These are phyloP conservation scores for Crocodylus rhombifer DNA, from an alignment of 2,797 vertebrate species.

Conservation along the genomic window DNA sequence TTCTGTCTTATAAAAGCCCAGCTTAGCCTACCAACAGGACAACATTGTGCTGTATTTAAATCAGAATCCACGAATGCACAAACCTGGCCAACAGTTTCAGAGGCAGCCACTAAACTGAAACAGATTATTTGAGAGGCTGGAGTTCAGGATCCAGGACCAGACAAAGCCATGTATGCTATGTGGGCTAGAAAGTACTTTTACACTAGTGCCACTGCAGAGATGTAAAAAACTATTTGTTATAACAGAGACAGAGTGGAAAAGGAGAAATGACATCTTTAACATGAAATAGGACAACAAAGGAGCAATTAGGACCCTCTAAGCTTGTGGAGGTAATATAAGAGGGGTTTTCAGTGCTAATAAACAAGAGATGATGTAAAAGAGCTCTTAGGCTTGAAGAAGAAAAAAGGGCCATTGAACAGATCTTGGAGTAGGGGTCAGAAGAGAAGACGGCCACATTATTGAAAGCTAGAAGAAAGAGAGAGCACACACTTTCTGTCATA, in stretches of 20 bases:
- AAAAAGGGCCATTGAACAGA: accelerated
- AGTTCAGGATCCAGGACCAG: not conserved
- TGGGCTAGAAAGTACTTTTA: not conserved
- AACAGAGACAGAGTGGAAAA: not conserved
- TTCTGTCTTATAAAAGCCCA: not conserved
- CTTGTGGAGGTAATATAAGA: not conserved
- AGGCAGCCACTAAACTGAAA: not conserved
- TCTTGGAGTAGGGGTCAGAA: not conserved
- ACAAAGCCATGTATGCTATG: not conserved
- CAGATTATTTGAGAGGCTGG: not conserved
- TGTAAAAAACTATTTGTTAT: not conserved
- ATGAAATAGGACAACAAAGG: not conserved
- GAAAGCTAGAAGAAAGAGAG: not conserved
- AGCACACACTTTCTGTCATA: not conserved
- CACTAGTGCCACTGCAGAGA: not conserved
- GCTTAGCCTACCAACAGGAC: not conserved
- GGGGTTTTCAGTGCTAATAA: not conserved
- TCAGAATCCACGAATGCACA: not conserved
- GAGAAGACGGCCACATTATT: not conserved
- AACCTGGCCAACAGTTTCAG: not conserved
- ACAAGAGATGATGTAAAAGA: not conserved
- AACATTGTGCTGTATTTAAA: not conserved
- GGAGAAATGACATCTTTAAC: not conserved
- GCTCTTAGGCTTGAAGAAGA: not conserved
- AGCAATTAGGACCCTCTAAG: not conserved